Evolutionary conservation across 2,113 vertebrate species (phyloP), one percentile per base, ranked within the genome.

Genomic region (Sphaerodactylus townsendi): DNA sequence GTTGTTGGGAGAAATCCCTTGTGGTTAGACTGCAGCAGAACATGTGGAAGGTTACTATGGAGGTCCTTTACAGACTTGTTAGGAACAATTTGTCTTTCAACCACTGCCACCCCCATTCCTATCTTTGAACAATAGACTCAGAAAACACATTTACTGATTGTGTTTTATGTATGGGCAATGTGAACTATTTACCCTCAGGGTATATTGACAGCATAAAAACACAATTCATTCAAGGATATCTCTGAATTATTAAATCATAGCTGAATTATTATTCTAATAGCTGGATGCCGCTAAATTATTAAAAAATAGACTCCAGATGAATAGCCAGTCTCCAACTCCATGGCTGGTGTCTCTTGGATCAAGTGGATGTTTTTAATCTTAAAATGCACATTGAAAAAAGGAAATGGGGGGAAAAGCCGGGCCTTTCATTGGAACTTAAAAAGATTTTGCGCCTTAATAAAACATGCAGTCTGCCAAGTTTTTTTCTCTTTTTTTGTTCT

Each of bases 181-280:
- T 72, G 82, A 41, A 80, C 72, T 79, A 75, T 62, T 87, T 86
- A 87, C 1, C 66, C 66, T 30, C 71, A 74, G 77, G 77, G 73
- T 85, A 11, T 37, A 82, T 1, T 37, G 77, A 76, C 37, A 90
- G 10, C 48, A 83, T 21, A 85, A 88, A 86, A 90, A 30, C 44
- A 4, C 25, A 80, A 17, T 74, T 23, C 72, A 37, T 89, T 85
- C 75, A 79, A 41, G 68, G 69, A 7, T 2, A 10, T 80, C 71
- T 19, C 14, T 89, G 66, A 78, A 91, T 72, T 89, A 74, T 62
- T 79, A 25, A 85, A 39, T 28, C 64, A 79, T 53, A 73, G 25
- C 69, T 89, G 84, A 85, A 76, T 86, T 77, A 79, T 87, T 86
- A 76, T 82, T 74, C 81, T 59, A 80, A 85, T 83, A 62, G 87